Evolutionary conservation across 2,113 vertebrate genomes (phyloP).

Genomic region (Polypterus senegalus): DNA sequence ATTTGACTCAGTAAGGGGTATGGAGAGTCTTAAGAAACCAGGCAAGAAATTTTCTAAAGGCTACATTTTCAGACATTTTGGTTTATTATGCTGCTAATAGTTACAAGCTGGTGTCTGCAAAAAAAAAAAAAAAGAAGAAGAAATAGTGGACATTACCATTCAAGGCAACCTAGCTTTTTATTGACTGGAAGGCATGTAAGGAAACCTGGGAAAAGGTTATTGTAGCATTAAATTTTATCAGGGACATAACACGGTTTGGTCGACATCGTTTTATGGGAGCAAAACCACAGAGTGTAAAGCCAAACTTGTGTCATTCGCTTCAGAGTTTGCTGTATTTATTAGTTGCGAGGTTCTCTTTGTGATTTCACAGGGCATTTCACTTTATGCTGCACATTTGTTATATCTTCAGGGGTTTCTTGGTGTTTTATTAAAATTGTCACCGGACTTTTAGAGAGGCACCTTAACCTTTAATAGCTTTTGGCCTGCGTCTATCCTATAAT

Average conservation of each 20-base stretch:
- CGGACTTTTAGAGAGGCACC: slow-evolving; percentile 34
- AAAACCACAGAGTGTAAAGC: neutral
- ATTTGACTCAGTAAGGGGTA: no score
- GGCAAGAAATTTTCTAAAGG: no score
- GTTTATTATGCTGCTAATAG: no score
- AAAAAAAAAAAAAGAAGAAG: no score
- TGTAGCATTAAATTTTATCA: slow-evolving; percentile 4
- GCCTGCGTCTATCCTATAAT: slow-evolving; percentile 41
- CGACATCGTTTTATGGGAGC: slow-evolving; percentile 7
- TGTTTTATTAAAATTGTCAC: slow-evolving; percentile 48
- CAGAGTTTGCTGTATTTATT: slow-evolving; percentile 25
- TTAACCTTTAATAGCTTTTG: slow-evolving; percentile 49
- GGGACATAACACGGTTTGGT: slow-evolving; percentile 6
- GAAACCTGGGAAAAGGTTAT: neutral
- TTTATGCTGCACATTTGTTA: slow-evolving; percentile 60
- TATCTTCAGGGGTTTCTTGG: slow-evolving; percentile 45
- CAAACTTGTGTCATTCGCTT: neutral
- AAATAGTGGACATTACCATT: no score
- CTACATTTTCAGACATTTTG: no score
- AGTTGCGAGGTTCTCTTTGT: slow-evolving; percentile 35
- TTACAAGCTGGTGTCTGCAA: no score
- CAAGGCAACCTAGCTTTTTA: neutral
- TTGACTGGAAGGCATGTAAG: neutral
- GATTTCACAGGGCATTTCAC: slow-evolving; percentile 65
- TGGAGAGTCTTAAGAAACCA: no score